A percentile compares a stretch with the other conserved stretches of the same genome.
These are phyloP conservation scores for Conops quadrifasciatus DNA, from an alignment of 2,888 invertebrate genomes.

Conservation along the genomic window DNA sequence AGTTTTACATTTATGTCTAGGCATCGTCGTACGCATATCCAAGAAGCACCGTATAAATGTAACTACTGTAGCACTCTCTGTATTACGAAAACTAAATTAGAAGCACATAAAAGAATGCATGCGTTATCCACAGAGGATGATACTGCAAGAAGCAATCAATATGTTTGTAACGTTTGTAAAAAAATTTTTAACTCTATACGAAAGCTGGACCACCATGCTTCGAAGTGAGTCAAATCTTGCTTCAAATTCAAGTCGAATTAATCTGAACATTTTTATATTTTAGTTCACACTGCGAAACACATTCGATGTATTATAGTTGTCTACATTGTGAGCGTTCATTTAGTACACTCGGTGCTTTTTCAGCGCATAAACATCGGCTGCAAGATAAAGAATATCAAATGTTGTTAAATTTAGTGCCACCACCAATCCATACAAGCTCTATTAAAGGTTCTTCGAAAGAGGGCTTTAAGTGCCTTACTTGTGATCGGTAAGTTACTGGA, in stretches of 20 bases:
- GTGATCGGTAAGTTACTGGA: constrained; percentile 43
- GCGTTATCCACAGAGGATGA: constrained; percentile 36
- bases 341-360: constrained; percentile 41
- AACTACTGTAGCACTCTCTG: constrained; percentile 48
- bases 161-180: constrained; percentile 44
- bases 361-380: constrained; percentile 43
- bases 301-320: constrained; percentile 38
- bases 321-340: constrained; percentile 43
- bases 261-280: constrained; percentile 1
- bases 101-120: constrained; percentile 45
- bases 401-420: constrained; percentile 42
- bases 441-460: background rate
- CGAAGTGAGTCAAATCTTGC: background rate
- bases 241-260: background rate
- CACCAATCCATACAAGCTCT: constrained; percentile 35
- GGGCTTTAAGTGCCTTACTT: constrained; percentile 47
- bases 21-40: constrained; percentile 50
- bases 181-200: constrained; percentile 43
- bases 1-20: constrained; percentile 39
- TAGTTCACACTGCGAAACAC: constrained; percentile 37
- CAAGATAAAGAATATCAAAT: constrained; percentile 43
- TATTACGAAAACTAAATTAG: constrained; percentile 46
- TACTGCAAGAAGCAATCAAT: constrained; percentile 25
- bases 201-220: constrained; percentile 45
- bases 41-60: constrained; percentile 53